phyloP scores from a whole-genome alignment of 2,797 vertebrate genomes.

The Valencia hispanica region DNA sequence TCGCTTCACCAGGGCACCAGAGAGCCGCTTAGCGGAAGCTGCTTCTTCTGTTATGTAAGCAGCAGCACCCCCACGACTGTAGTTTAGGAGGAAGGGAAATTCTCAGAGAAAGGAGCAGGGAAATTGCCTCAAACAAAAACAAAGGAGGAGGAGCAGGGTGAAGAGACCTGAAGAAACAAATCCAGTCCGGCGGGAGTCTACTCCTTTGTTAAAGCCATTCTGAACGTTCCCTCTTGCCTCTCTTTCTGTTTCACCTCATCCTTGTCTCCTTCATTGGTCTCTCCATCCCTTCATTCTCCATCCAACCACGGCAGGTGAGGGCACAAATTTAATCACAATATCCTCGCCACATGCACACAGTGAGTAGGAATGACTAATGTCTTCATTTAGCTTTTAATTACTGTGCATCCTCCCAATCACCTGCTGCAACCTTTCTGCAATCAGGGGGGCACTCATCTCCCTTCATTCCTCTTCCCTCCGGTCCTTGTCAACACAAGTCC shows the following conservation, averaged over 20 bases:
- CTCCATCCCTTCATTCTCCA: constrained; percentile 14
- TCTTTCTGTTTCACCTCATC: constrained; percentile 8
- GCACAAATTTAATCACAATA: constrained; percentile 62
- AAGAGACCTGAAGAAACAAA: constrained; percentile 44
- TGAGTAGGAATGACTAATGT: constrained; percentile 62
- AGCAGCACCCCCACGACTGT: constrained; percentile 30
- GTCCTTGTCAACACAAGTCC: constrained; percentile 38
- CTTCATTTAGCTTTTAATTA: constrained; percentile 77
- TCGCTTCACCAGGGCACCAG: constrained; percentile 66
- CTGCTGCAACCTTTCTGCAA: constrained; percentile 39
- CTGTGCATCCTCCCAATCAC: constrained; percentile 58
- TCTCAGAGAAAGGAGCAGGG: constrained; percentile 46
- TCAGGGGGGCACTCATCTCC: constrained; percentile 36
- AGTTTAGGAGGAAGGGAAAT: constrained; percentile 38
- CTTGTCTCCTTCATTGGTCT: constrained; percentile 20
- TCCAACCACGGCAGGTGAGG: constrained; percentile 22
- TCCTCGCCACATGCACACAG: constrained; percentile 24
- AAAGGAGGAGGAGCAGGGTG: constrained; percentile 10
- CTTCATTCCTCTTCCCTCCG: constrained; percentile 24
- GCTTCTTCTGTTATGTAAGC: constrained; percentile 65
- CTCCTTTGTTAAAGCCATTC: constrained; percentile 17
- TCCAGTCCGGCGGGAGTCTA: constrained; percentile 39
- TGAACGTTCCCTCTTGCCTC: constrained; percentile 11
- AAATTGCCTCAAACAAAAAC: constrained; percentile 45
- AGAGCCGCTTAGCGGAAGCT: constrained; percentile 75